phyloP scores from a whole-genome alignment of 2,113 vertebrate species.

The Malaclemys terrapin region DNA sequence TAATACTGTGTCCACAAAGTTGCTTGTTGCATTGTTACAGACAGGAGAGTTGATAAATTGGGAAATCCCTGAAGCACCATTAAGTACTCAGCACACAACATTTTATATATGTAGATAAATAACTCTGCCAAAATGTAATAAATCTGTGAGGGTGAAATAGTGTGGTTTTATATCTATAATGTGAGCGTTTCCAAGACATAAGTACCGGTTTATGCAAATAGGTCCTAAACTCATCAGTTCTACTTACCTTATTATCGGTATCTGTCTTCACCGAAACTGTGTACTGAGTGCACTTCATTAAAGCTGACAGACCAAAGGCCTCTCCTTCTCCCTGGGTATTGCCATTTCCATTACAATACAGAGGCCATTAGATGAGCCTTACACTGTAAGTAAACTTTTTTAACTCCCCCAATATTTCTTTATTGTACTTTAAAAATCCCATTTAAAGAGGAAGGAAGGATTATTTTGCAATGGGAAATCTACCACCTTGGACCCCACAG shows the following conservation, averaged over 20 bases:
- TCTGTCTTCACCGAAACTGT: conserved; percentile 51
- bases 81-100: not conserved
- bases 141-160: conserved; percentile 37
- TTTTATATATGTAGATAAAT: conserved; percentile 61
- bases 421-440: conserved; percentile 25
- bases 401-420: not conserved
- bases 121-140: conserved; percentile 11
- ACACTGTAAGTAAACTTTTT: conserved; percentile 17
- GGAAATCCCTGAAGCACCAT: conserved; percentile 36
- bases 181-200: conserved; percentile 21
- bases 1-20: not conserved
- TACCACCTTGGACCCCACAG: not conserved
- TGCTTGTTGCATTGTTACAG: conserved; percentile 23
- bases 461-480: not conserved
- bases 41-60: conserved; percentile 1
- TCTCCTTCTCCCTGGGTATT: conserved; percentile 53
- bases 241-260: conserved; percentile 59
- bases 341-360: conserved; percentile 53
- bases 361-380: conserved; percentile 56
- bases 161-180: conserved; percentile 37
- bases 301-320: conserved; percentile 49
- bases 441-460: conserved; percentile 2
- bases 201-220: conserved; percentile 67
- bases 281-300: conserved; percentile 52
- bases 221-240: conserved; percentile 58